A percentile compares a stretch with the other conserved stretches of the same genome.
Evolutionary conservation across 2,888 invertebrate species (phyloP).

Genomic region (Crossocerus cetratus): DNA sequence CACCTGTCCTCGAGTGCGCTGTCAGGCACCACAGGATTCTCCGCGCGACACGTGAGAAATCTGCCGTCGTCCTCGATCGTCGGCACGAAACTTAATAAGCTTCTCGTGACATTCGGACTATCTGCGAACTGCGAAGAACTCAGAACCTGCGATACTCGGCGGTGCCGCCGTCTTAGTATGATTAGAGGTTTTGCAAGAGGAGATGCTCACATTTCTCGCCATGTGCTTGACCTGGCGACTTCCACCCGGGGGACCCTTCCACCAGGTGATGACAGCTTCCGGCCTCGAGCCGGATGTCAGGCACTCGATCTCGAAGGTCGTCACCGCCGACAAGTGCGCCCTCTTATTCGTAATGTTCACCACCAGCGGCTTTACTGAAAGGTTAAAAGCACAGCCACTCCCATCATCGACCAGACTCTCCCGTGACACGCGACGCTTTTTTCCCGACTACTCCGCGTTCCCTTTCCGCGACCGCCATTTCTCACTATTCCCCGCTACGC

Average conservation of each 20-base stretch:
- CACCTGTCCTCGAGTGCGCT: constrained; percentile 91
- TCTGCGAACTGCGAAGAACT: constrained; percentile 79
- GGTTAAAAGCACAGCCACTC: background rate
- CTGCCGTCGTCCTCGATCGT: constrained; percentile 92
- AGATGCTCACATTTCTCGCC: constrained; percentile 88
- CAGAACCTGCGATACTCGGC: constrained; percentile 40
- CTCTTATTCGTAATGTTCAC: constrained; percentile 91
- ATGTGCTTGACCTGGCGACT: constrained; percentile 88
- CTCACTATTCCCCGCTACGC: too few relatives aligned
- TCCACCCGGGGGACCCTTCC: constrained; percentile 81
- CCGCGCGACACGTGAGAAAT: constrained; percentile 90
- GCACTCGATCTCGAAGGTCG: constrained; percentile 91
- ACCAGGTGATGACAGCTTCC: constrained; percentile 92
- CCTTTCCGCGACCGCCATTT: too few relatives aligned
- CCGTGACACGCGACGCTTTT: background rate
- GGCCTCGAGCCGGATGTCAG: constrained; percentile 91
- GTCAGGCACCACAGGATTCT: constrained; percentile 90
- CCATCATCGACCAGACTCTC: background rate
- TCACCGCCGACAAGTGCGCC: constrained; percentile 89
- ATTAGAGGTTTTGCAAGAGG: constrained; percentile 10
- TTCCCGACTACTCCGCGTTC: background rate
- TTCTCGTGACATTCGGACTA: constrained; percentile 86
- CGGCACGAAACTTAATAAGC: constrained; percentile 89
- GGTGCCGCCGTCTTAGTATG: too few relatives aligned
- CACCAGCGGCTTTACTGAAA: constrained; percentile 90